These are phyloP conservation scores for Episyrphus balteatus DNA, from an alignment of 1,140 invertebrate genomes.

Conservation along the genomic window DNA sequence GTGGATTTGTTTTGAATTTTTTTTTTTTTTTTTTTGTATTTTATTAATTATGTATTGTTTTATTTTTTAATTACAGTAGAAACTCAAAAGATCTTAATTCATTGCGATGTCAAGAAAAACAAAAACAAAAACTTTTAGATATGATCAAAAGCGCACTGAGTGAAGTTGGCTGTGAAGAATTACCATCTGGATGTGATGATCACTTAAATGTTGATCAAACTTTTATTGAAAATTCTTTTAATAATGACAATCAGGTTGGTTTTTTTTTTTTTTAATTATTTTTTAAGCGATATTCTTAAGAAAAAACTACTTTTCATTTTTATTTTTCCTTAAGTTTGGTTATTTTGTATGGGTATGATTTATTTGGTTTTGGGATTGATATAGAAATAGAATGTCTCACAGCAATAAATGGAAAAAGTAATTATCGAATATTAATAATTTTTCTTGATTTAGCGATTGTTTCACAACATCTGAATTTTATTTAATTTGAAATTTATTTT, in stretches of 20 bases:
- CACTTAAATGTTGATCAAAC: constrained; percentile 46
- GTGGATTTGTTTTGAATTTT: not conserved
- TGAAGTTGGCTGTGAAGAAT: constrained; percentile 73
- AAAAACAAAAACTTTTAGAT: constrained; percentile 65
- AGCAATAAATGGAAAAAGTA: too few species aligned
- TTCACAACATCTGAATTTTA: too few species aligned
- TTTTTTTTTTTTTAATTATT: not conserved
- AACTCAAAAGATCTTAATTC: constrained; percentile 42
- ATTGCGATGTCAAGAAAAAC: constrained; percentile 66
- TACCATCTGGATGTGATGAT: constrained; percentile 71
- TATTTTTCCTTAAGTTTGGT: too few species aligned
- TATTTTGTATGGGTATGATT: too few species aligned
- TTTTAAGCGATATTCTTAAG: too few species aligned
- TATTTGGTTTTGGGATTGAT: too few species aligned
- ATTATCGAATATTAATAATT: too few species aligned
- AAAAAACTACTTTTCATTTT: too few species aligned
- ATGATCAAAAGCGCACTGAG: constrained; percentile 72
- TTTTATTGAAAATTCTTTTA: constrained; percentile 34
- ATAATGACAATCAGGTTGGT: constrained; percentile 35
- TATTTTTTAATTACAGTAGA: constrained; percentile 14
- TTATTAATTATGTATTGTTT: not conserved
- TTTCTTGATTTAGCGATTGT: too few species aligned
- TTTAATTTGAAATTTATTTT: too few species aligned
- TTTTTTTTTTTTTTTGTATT: not conserved
- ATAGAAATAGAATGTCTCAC: too few species aligned